Percentiles rank a stretch among this genome's conserved stretches.
These are phyloP conservation scores for Vidua macroura DNA, from an alignment of 2,113 vertebrate species.

Conservation along the genomic window DNA sequence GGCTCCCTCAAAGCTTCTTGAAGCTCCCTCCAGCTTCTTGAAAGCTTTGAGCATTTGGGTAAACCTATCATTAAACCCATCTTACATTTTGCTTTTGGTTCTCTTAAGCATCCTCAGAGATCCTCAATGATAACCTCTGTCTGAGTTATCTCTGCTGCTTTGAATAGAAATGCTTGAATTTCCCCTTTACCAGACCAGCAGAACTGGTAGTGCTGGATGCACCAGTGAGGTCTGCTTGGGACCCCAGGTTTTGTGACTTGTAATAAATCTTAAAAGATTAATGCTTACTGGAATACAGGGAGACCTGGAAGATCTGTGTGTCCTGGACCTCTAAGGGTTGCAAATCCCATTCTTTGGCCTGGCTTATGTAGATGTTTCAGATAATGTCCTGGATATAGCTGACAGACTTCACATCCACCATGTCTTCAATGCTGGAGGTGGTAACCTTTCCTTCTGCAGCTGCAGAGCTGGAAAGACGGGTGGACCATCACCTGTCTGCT, in stretches of 20 bases:
- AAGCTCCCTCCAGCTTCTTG: not conserved
- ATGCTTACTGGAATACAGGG: not conserved
- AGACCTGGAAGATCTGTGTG: not conserved
- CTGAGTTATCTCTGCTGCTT: not conserved
- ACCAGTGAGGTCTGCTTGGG: not conserved
- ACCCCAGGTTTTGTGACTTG: not conserved
- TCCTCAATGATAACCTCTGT: not conserved
- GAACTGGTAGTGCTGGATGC: not conserved
- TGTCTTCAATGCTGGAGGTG: fast-evolving
- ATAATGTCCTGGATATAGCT: not conserved
- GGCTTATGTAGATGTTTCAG: not conserved
- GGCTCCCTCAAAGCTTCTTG: not conserved
- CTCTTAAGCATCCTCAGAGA: not conserved
- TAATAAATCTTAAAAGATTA: not conserved
- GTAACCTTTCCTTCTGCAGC: not conserved
- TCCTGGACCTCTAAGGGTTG: not conserved
- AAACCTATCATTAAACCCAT: not conserved
- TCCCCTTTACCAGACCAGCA: not conserved
- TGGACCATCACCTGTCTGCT: not conserved
- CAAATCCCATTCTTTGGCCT: not conserved
- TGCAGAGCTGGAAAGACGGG: not conserved
- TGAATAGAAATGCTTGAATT: not conserved
- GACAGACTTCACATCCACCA: not conserved
- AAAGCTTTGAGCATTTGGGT: not conserved
- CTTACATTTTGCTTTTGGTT: not conserved